Conservation (phyloP, 2,797 vertebrate species). For the Helicolenus hilgendorfi region DNA sequence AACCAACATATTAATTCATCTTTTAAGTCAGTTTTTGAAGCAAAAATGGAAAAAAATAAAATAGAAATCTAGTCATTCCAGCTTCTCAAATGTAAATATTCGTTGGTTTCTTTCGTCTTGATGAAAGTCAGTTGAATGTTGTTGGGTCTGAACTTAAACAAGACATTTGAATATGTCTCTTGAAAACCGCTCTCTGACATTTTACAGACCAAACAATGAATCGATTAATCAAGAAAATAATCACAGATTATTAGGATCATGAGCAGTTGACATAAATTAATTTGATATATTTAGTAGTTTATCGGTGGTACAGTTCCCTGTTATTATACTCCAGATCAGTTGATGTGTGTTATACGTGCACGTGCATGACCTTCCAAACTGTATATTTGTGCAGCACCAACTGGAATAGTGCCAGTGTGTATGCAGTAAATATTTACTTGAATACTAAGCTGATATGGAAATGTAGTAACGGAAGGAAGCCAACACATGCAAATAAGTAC, state of each 20-base stretch:
- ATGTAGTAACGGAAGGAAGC: not conserved
- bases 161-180: not conserved
- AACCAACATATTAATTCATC: no score
- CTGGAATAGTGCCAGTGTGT: no score
- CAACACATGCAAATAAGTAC: not conserved
- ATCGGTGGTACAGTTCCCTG: not conserved
- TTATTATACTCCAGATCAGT: not conserved
- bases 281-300: not conserved
- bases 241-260: not conserved
- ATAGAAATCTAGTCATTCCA: not conserved
- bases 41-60: not conserved
- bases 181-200: not conserved
- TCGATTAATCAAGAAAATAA: not conserved
- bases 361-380: not conserved
- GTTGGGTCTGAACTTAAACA: not conserved
- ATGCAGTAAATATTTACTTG: not conserved
- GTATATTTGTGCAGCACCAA: not conserved
- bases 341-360: not conserved
- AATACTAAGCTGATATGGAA: not conserved
- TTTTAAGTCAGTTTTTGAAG: no score
- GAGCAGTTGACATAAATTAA: not conserved
- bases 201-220: not conserved
- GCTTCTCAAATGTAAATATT: not conserved
- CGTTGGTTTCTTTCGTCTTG: not conserved
- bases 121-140: not conserved